Evolutionary conservation across 2,888 invertebrate genomes (phyloP).

Genomic region (Brenthis ino): DNA sequence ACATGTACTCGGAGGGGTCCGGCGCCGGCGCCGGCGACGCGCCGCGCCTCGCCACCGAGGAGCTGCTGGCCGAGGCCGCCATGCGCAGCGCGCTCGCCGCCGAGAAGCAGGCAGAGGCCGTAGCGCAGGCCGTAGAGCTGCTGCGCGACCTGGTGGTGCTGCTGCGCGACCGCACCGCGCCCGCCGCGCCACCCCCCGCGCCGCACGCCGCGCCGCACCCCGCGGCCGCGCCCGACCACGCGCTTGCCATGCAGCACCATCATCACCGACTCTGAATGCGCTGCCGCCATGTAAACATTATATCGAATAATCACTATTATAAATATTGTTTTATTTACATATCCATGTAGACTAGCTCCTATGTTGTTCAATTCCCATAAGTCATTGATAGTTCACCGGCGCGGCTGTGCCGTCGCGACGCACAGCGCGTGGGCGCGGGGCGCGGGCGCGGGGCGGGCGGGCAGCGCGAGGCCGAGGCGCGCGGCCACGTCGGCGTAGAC

Average conservation of each 20-base stretch:
- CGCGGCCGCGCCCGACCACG: slow-evolving; percentile 60
- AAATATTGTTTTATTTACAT: slow-evolving; percentile 11
- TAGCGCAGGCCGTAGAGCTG: slow-evolving; percentile 57
- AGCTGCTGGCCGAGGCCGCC: slow-evolving; percentile 74
- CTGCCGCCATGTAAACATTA: not conserved
- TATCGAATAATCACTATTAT: slow-evolving; percentile 2
- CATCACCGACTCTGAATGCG: slow-evolving; percentile 42
- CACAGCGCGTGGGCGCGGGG: slow-evolving; percentile 15
- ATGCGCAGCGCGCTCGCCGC: slow-evolving; percentile 74
- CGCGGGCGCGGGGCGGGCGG: slow-evolving; percentile 16
- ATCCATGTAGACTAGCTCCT: not conserved
- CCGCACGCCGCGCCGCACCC: slow-evolving; percentile 51
- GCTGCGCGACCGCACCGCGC: slow-evolving; percentile 83
- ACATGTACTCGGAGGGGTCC: slow-evolving; percentile 66
- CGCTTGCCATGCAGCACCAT: slow-evolving; percentile 44
- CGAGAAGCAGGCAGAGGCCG: slow-evolving; percentile 74
- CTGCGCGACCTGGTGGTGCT: slow-evolving; percentile 73
- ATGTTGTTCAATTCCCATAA: too few species aligned
- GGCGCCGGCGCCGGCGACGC: slow-evolving; percentile 43
- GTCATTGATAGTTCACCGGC: not conserved
- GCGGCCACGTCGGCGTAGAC: slow-evolving; percentile 82
- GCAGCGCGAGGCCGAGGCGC: slow-evolving; percentile 62
- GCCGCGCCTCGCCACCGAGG: slow-evolving; percentile 62
- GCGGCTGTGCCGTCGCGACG: not conserved
- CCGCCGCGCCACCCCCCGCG: slow-evolving; percentile 57